Percentiles rank a stretch among this genome's conserved stretches.
Evolutionary conservation across 92 coral and sea anemone genomes (phyloP).

Genomic region (Pocillopora meandrina): DNA sequence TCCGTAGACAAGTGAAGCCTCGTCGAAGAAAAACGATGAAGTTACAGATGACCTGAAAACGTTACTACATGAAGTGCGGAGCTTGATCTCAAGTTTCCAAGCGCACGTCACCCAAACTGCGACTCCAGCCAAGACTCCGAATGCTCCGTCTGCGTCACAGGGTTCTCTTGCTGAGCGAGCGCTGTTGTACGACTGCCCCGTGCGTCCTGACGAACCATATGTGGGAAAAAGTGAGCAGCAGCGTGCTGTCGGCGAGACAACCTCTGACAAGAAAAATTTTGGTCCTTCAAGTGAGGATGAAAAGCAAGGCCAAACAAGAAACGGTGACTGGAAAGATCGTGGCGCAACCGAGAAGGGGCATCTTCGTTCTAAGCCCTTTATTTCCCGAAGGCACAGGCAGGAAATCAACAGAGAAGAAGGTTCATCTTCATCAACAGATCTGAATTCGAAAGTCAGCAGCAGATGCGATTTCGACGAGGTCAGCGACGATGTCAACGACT

Average conservation of each 20-base stretch:
- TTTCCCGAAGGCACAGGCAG: background rate
- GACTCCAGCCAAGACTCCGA: slow-evolving; percentile 48
- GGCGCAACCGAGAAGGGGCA: background rate
- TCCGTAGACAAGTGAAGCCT: slow-evolving; percentile 17
- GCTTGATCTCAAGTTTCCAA: slow-evolving; percentile 74
- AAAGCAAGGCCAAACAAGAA: background rate
- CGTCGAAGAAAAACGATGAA: slow-evolving; percentile 40
- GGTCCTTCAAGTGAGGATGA: background rate
- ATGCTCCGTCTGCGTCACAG: slow-evolving; percentile 20
- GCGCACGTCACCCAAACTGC: slow-evolving; percentile 57
- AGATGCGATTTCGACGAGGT: slow-evolving; percentile 20
- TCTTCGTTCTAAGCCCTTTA: slow-evolving; percentile 1
- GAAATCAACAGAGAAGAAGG: background rate
- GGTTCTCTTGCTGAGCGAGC: slow-evolving; percentile 20
- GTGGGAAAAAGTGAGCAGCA: background rate
- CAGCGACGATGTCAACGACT: slow-evolving; percentile 19
- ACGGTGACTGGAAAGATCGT: background rate
- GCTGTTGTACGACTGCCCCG: slow-evolving; percentile 23
- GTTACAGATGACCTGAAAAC: slow-evolving; percentile 70
- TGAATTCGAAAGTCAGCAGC: slow-evolving; percentile 15
- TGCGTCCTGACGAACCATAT: slow-evolving; percentile 2
- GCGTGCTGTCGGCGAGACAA: background rate
- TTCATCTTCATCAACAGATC: slow-evolving; percentile 18
- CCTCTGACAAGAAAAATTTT: background rate
- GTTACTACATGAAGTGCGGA: slow-evolving; percentile 73